These are phyloP conservation scores for Cremastinae sp. DNA, from an alignment of 2,888 invertebrate species.

Conservation along the genomic window DNA sequence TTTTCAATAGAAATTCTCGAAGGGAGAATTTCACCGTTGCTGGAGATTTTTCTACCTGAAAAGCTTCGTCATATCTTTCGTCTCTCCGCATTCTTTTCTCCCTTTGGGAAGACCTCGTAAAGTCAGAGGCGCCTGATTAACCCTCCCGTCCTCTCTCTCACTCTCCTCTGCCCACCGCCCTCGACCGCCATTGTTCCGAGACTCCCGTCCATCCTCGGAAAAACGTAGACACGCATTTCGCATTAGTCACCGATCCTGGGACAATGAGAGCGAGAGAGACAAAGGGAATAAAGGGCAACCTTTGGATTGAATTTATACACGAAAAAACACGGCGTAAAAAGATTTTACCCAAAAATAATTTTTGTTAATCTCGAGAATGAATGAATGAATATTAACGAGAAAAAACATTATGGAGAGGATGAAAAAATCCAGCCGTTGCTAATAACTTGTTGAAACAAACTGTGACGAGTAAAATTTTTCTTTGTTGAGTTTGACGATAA, in stretches of 20 bases:
- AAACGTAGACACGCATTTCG: constrained; percentile 13
- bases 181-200: not conserved
- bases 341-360: no score
- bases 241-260: not conserved
- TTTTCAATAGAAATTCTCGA: constrained; percentile 21
- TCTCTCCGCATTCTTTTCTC: not conserved
- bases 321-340: not conserved
- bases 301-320: no score
- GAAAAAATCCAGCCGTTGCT: no score
- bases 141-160: constrained; percentile 71
- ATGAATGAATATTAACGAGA: no score
- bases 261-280: constrained; percentile 1
- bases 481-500: no score
- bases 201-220: not conserved
- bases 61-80: not conserved
- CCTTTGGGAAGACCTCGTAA: constrained; percentile 32
- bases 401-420: no score
- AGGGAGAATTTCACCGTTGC: not conserved
- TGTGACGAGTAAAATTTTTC: no score
- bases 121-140: constrained; percentile 71
- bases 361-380: no score
- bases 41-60: constrained; percentile 5
- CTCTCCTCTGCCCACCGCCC: not conserved
- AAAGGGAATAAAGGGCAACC: no score
- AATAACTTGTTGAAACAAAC: no score